phyloP scores from a whole-genome alignment of 2,888 invertebrate genomes.

The Pharmacophagus antenor region DNA sequence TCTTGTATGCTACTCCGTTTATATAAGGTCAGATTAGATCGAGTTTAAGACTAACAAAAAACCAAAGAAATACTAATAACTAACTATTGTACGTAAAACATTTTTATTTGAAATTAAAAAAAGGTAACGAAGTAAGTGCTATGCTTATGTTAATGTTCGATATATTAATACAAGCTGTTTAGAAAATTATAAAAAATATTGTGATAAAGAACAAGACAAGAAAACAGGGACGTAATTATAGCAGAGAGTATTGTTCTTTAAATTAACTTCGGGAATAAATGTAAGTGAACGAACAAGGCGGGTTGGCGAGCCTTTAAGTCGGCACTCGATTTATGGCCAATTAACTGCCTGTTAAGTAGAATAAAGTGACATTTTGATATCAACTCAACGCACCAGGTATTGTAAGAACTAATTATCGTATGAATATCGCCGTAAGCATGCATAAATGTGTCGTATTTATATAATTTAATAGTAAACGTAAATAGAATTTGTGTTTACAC shows the following conservation, averaged over 20 bases:
- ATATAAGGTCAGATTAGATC: background rate
- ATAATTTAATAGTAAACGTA: background rate
- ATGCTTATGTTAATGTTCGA: background rate
- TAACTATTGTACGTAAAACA: no score
- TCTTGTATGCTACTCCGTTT: background rate
- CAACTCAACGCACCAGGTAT: constrained; percentile 26
- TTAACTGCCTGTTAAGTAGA: constrained; percentile 75
- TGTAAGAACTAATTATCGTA: background rate
- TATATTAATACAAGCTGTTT: background rate
- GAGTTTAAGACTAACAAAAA: background rate
- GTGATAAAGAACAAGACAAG: constrained; percentile 37
- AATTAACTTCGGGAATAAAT: constrained; percentile 56
- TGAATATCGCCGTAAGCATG: background rate
- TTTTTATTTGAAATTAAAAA: no score
- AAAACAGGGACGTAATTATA: constrained; percentile 56
- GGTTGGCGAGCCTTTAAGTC: constrained; percentile 65
- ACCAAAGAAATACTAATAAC: no score
- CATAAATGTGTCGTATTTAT: background rate
- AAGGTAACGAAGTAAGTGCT: no score
- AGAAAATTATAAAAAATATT: constrained; percentile 26
- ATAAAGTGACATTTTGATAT: constrained; percentile 68
- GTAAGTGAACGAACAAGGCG: constrained; percentile 49
- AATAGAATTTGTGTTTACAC: background rate
- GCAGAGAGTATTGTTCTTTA: constrained; percentile 62
- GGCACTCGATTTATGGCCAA: constrained; percentile 76